Evolutionary conservation across 2,888 invertebrate genomes (phyloP).

Genomic region (Keiferia lycopersicella): DNA sequence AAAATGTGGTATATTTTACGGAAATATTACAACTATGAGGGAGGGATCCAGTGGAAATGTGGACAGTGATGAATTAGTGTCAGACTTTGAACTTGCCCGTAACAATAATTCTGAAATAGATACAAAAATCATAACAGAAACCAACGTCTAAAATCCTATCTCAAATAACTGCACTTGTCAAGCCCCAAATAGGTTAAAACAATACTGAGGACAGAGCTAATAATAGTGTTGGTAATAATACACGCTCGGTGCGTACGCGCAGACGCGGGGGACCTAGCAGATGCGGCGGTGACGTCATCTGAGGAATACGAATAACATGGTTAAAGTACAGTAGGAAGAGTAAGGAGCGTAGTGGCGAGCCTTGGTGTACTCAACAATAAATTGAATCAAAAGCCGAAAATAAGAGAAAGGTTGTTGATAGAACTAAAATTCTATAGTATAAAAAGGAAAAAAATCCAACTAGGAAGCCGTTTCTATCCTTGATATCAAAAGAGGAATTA

Average conservation of each 20-base stretch:
- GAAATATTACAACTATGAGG: no score
- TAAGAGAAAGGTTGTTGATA: no score
- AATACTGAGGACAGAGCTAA: conserved; percentile 18
- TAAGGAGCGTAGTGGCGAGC: no score
- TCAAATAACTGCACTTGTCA: conserved; percentile 7
- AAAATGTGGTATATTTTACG: no score
- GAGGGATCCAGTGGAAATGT: no score
- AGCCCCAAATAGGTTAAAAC: conserved; percentile 16
- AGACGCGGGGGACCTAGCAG: conserved; percentile 11
- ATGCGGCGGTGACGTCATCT: conserved; percentile 13
- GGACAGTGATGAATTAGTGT: no score
- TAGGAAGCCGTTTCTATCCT: no score
- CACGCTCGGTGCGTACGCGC: conserved; percentile 11
- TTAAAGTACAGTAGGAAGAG: neutral
- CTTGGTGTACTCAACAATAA: neutral
- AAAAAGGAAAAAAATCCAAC: no score
- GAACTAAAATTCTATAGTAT: no score
- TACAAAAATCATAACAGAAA: neutral
- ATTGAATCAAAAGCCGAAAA: neutral
- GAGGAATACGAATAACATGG: neutral
- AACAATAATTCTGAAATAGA: no score
- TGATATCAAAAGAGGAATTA: no score
- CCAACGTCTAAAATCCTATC: neutral
- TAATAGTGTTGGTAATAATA: conserved; percentile 13
- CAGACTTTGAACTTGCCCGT: no score